Evolutionary conservation across 1,140 invertebrate species (phyloP), one percentile per base, ranked within the genome.

Genomic region (Scaptomyza graminum): DNA sequence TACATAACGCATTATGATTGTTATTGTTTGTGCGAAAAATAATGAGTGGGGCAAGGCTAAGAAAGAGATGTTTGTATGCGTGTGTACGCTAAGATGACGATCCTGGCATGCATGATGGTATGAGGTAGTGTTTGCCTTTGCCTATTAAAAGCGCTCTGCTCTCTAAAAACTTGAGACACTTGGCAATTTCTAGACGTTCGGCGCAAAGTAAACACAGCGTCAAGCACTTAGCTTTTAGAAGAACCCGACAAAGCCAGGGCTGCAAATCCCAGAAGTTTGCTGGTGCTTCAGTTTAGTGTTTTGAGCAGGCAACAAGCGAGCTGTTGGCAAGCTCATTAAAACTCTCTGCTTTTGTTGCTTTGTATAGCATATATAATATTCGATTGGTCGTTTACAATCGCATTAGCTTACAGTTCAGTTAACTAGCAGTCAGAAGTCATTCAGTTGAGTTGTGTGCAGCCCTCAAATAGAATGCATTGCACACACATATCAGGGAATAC

Each of bases 1-100:
- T 87, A 88, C 83, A 88, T 87, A 88, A 75, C 81, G 83, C 74
- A 81, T 76, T 66, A 75, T 75, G 50, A 87, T 73, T 85, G 82
- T 85, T 85, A 88, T 88, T 88, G 82, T 82, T 85, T 82, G 82
- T 67, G 72, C 44, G 41, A 75, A 82, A 34, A 82, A 82, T 85
- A 85, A 85, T 85, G 78, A 85, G 79, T 55, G 54, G 3, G 15
- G 44, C 11, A 47, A 16, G 9, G 55, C 3, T 13, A n/a, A 25
- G 6, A 46, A 31, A 31, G 7, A 22, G 18, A 37, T 25, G n/a
- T 46, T 15, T 39, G 12, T 41, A 18, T 55, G 37, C 44, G 41
- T 41, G 39, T 8, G 12, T 41, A 15, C 18, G 47, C 8, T 4
- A 9, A 34, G 41, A 8, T 5, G 57, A n/a, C 9, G 57, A 34